Conservation (phyloP, 2,113 vertebrate species). For the Noctilio leporinus region DNA sequence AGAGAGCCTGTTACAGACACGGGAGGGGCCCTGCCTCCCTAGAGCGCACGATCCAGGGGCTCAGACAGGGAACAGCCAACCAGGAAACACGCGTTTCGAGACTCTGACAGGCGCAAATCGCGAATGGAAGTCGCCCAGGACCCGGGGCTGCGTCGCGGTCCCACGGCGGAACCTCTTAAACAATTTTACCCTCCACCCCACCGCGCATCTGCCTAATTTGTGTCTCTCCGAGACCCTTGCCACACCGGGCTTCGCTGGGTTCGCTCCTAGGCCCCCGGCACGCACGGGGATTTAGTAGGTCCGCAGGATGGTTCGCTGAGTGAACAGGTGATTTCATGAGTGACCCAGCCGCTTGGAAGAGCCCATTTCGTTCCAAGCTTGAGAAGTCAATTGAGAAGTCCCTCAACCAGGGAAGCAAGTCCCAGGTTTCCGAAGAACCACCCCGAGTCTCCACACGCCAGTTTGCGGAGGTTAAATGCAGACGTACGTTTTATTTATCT, state of each 20-base stretch:
- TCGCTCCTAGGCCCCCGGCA: neutral
- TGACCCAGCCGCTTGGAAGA: neutral
- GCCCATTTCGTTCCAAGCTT: neutral
- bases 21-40: neutral
- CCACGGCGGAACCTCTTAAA: neutral
- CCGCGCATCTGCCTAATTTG: neutral
- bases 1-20: neutral
- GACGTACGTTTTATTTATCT: neutral
- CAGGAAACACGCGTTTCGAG: neutral
- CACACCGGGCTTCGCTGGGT: neutral
- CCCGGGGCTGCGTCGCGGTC: neutral
- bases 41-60: neutral
- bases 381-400: neutral
- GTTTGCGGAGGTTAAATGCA: neutral
- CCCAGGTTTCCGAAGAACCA: neutral
- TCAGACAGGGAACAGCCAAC: neutral
- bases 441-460: neutral
- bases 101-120: neutral
- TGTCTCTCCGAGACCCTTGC: neutral
- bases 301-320: neutral
- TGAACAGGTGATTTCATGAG: neutral
- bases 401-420: neutral
- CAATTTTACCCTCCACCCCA: neutral
- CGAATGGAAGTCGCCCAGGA: too few species aligned
- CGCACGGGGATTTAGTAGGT: neutral